A percentile compares a stretch with the other conserved stretches of the same genome.
phyloP scores from a whole-genome alignment of 2,888 invertebrate species.

The Psylliodes chrysocephalus region DNA sequence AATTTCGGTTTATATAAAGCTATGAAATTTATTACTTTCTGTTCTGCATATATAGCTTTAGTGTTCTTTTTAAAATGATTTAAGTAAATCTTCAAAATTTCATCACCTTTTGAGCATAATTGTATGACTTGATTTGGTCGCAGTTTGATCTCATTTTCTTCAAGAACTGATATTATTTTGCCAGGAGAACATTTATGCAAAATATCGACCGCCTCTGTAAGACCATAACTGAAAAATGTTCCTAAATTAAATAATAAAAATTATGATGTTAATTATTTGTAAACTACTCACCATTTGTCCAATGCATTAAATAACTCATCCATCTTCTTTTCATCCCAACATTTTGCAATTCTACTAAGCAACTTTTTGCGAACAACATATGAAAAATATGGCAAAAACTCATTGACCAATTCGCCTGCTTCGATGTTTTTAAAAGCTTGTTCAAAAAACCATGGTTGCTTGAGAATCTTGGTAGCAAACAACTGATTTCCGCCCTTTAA shows the following conservation, averaged over 20 bases:
- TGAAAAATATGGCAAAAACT: slow-evolving; percentile 44
- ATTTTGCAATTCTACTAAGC: slow-evolving; percentile 42
- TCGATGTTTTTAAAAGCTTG: slow-evolving; percentile 38
- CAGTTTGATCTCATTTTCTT: slow-evolving; percentile 38
- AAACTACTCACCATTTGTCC: slow-evolving; percentile 3
- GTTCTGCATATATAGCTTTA: slow-evolving; percentile 22
- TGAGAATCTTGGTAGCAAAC: slow-evolving; percentile 45
- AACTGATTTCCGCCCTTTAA: slow-evolving; percentile 45
- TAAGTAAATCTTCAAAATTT: slow-evolving; percentile 40
- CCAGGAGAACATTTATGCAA: slow-evolving; percentile 44
- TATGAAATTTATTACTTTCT: slow-evolving; percentile 36
- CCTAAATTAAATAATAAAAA: too few relatives aligned
- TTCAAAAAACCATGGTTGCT: slow-evolving; percentile 49
- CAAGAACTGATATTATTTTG: slow-evolving; percentile 42
- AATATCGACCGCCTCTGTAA: slow-evolving; percentile 39
- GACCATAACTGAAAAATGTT: slow-evolving; percentile 46
- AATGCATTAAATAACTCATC: slow-evolving; percentile 13
- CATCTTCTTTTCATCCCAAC: slow-evolving; percentile 15
- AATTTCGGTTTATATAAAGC: slow-evolving; percentile 40
- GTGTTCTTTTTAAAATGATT: slow-evolving; percentile 24
- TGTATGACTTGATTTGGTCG: slow-evolving; percentile 43
- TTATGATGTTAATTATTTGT: background rate
- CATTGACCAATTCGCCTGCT: slow-evolving; percentile 36
- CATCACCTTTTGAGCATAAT: slow-evolving; percentile 39
- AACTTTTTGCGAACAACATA: slow-evolving; percentile 46